Evolutionary conservation across 2,888 invertebrate genomes (phyloP), one percentile per base, ranked within the genome.

Genomic region (Protonemura montana): DNA sequence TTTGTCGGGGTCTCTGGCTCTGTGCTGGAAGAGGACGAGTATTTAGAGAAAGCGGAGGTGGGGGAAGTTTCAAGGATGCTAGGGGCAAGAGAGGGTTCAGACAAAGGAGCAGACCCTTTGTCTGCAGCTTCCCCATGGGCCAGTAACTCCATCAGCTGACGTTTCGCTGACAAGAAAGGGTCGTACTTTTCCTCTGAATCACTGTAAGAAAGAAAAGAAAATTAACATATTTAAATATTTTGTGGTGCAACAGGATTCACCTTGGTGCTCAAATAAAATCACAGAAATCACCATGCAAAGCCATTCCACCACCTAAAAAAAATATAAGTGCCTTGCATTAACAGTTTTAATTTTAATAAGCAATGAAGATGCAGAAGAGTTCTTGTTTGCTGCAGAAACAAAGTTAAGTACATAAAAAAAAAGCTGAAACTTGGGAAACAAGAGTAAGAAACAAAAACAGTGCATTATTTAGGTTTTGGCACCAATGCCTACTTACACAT

Each of bases 61-160:
- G 87, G 87, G 16, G 88, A 88, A 35, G 87, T 85, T 85, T 88
- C 86, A 7, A 87, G 85, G 42, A 87, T 82, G 35, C 83, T 80
- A 89, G 88, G 82, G 88, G 87, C 35, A 89, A 88, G 77, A 88
- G 87, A 30, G 88, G 88, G 27, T 91, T 91, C 89, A 92, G 91
- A 85, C 82, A 28, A 78, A 29, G 82, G 16, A 29, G 59, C 42
- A 16, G 21, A 21, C 16, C 21, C 59, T 10, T 10, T 21, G 59
- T 59, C 59, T 10, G 16, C 59, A 7, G 16, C 59, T 26, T 86
- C 87, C 89, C 94, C 94, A 87, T 94, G 94, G 85, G 95, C 94
- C 92, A 96, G 94, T 59, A 97, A 93, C 90, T 97, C 96, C 91
- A 95, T 95, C 92, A 97, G 94, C 92, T 97, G 97, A 88, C 95